phyloP scores from a whole-genome alignment of 2,888 invertebrate species.

The Tortrix viridana region DNA sequence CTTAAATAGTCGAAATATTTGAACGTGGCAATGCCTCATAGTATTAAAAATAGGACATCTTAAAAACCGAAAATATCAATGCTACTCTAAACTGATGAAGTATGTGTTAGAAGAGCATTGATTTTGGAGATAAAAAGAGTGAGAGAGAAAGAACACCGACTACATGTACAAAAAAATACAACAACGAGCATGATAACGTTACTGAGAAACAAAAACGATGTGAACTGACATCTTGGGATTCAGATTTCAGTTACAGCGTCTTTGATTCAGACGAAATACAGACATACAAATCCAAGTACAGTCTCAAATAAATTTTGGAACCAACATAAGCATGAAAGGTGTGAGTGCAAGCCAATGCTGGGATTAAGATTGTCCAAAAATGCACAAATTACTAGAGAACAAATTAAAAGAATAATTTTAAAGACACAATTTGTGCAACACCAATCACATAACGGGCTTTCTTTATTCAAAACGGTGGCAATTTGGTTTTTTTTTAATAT shows the following conservation, averaged over 20 bases:
- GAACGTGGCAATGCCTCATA: constrained; percentile 18
- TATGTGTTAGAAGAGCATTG: constrained; percentile 55
- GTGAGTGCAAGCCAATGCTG: constrained; percentile 80
- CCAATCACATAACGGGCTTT: constrained; percentile 65
- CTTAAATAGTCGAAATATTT: constrained; percentile 21
- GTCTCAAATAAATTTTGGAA: constrained; percentile 48
- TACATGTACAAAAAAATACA: constrained; percentile 68
- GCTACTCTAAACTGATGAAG: constrained; percentile 35
- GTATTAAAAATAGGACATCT: constrained; percentile 19
- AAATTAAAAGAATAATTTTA: constrained; percentile 51
- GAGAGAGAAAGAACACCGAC: constrained; percentile 84
- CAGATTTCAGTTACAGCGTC: background rate
- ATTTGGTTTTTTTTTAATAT: constrained; percentile 36
- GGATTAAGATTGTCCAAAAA: constrained; percentile 55
- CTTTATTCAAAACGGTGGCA: constrained; percentile 48
- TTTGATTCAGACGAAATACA: constrained; percentile 12
- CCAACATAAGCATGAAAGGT: constrained; percentile 70
- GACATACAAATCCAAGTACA: constrained; percentile 52
- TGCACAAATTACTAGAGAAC: constrained; percentile 51
- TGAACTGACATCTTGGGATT: background rate
- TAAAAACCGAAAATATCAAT: constrained; percentile 26
- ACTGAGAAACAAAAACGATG: constrained; percentile 16
- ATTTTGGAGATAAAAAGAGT: constrained; percentile 61
- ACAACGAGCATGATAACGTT: constrained; percentile 53
- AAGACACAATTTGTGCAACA: constrained; percentile 67